Conservation (phyloP, 2,888 invertebrate genomes). For the Euspilapteryx auroguttella region DNA sequence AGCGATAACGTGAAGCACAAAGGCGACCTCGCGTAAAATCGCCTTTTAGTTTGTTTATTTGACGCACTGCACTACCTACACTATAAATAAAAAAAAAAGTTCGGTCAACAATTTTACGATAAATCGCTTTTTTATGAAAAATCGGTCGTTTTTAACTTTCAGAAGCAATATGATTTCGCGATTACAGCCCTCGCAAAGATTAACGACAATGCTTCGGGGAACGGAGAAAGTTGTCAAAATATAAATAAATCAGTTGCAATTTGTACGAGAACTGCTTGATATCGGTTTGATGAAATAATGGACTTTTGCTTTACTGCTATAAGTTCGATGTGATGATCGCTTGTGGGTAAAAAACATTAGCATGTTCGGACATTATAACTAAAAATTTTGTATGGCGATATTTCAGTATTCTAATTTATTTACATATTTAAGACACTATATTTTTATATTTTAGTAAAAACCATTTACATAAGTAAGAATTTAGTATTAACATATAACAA, state of each 20-base stretch:
- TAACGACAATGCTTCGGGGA: slow-evolving; percentile 30
- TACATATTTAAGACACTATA: too few species aligned
- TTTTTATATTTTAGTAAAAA: too few species aligned
- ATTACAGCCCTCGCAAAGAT: slow-evolving; percentile 27
- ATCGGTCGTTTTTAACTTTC: neutral
- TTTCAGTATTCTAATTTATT: too few species aligned
- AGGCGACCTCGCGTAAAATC: slow-evolving; percentile 26
- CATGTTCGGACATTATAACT: too few species aligned
- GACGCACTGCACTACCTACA: slow-evolving; percentile 20
- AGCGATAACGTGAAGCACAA: slow-evolving; percentile 16
- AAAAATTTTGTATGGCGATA: too few species aligned
- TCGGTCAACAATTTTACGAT: too few species aligned
- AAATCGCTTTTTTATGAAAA: too few species aligned
- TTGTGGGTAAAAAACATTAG: too few species aligned
- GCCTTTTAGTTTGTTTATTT: slow-evolving; percentile 27
- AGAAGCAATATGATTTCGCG: slow-evolving; percentile 10
- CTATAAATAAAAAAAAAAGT: neutral
- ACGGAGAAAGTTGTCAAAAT: slow-evolving; percentile 32
- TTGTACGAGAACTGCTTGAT: slow-evolving; percentile 30
- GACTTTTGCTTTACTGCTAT: slow-evolving; percentile 16
- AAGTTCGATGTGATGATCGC: slow-evolving; percentile 12
- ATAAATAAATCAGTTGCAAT: slow-evolving; percentile 40
- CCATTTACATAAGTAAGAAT: too few species aligned
- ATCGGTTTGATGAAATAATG: slow-evolving; percentile 35
- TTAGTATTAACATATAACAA: too few species aligned